phyloP scores from a whole-genome alignment of 2,797 vertebrate genomes.

The Tolypeutes matacus region DNA sequence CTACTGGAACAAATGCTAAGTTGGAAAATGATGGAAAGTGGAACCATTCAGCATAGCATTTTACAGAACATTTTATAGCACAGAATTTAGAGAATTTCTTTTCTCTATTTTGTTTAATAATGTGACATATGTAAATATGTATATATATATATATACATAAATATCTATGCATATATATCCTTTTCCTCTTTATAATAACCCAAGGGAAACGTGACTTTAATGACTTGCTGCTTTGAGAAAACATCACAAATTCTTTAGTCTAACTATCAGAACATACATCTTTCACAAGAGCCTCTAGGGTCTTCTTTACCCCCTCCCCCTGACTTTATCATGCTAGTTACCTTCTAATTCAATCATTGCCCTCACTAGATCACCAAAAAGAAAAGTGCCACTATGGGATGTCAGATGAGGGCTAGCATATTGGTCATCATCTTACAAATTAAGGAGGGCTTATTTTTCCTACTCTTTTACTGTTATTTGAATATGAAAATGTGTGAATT shows the following conservation, averaged over 20 bases:
- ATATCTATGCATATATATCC: no score
- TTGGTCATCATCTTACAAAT: no score
- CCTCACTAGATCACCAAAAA: no score
- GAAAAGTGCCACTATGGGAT: no score
- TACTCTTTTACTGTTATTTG: neutral
- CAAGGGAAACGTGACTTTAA: neutral
- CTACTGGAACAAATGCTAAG: neutral
- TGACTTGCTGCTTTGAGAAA: neutral
- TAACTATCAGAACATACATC: neutral
- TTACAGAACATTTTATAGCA: neutral
- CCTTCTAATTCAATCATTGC: neutral
- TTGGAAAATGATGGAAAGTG: neutral
- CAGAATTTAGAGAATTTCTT: neutral
- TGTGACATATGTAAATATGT: no score
- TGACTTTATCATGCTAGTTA: neutral
- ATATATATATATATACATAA: no score
- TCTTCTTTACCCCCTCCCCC: accelerated
- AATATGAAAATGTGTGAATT: neutral
- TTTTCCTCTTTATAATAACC: neutral
- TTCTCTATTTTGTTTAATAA: neutral
- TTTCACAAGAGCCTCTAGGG: neutral
- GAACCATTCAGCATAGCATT: neutral
- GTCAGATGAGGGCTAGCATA: neutral
- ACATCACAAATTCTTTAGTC: neutral
- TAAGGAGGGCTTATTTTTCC: neutral